These are phyloP conservation scores for Aphelocoma californica DNA, from an alignment of 2,797 vertebrate species.

Conservation along the genomic window DNA sequence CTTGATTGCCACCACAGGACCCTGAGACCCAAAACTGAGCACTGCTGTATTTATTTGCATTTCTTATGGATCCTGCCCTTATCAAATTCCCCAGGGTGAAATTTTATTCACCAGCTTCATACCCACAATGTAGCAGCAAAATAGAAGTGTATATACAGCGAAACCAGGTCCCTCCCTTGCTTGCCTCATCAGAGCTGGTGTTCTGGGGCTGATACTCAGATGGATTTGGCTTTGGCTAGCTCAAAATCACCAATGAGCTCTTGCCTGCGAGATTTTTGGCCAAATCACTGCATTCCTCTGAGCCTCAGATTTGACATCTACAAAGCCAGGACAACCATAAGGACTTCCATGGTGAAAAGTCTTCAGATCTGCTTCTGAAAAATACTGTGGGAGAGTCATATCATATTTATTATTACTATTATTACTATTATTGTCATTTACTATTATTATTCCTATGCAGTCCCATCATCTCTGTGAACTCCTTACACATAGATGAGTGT, in stretches of 20 bases:
- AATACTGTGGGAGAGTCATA: neutral
- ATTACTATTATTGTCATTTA: neutral
- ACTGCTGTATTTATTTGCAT: neutral
- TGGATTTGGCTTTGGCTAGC: neutral
- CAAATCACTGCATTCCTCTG: neutral
- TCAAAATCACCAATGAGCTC: neutral
- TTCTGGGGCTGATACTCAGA: neutral
- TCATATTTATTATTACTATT: neutral
- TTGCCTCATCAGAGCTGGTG: neutral
- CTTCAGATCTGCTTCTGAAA: neutral
- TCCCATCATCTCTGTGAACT: neutral
- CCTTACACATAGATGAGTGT: neutral
- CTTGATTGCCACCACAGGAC: neutral
- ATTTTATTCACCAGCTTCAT: neutral
- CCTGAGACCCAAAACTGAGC: neutral
- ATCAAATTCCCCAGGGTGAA: neutral
- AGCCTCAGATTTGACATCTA: neutral
- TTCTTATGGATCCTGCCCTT: neutral
- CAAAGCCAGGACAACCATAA: neutral
- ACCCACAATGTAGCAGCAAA: neutral
- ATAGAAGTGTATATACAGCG: rapidly evolving
- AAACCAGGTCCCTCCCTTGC: neutral
- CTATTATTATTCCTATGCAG: neutral
- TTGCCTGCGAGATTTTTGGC: neutral
- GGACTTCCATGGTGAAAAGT: neutral